phyloP scores from a whole-genome alignment of 2,113 vertebrate species.

The Pluvianellus socialis region DNA sequence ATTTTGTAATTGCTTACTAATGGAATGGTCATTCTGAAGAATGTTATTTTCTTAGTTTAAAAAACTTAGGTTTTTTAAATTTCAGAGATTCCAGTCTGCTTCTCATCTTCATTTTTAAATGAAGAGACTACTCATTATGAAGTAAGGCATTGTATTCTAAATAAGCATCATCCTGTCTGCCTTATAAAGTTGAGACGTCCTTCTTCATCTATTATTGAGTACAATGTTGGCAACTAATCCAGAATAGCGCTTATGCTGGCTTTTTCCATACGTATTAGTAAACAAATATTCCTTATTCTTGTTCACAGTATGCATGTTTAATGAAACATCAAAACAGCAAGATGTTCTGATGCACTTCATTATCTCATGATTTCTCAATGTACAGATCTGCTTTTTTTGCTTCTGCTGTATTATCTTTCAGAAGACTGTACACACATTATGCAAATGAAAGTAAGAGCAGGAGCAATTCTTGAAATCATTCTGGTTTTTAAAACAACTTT shows the following conservation, averaged over 20 bases:
- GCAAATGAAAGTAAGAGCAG: neutral
- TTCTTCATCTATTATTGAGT: neutral
- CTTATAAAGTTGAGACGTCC: neutral
- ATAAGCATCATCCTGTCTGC: neutral
- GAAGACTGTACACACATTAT: neutral
- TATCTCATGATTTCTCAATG: neutral
- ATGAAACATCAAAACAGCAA: neutral
- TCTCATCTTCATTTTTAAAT: neutral
- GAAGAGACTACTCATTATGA: neutral
- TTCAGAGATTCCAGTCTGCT: neutral
- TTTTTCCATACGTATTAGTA: neutral
- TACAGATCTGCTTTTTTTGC: neutral
- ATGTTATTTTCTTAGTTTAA: neutral
- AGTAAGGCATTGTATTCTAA: neutral
- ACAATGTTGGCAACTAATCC: neutral
- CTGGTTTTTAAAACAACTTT: neutral
- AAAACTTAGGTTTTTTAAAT: accelerated
- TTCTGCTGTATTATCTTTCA: neutral
- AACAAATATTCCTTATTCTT: neutral
- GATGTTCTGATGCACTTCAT: neutral
- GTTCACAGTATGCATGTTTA: neutral
- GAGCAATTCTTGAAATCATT: neutral
- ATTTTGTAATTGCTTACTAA: neutral
- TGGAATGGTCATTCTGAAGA: neutral
- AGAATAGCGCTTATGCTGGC: neutral